Conservation (phyloP, 2,797 vertebrate species). For the Melanotaenia trifasciata region DNA sequence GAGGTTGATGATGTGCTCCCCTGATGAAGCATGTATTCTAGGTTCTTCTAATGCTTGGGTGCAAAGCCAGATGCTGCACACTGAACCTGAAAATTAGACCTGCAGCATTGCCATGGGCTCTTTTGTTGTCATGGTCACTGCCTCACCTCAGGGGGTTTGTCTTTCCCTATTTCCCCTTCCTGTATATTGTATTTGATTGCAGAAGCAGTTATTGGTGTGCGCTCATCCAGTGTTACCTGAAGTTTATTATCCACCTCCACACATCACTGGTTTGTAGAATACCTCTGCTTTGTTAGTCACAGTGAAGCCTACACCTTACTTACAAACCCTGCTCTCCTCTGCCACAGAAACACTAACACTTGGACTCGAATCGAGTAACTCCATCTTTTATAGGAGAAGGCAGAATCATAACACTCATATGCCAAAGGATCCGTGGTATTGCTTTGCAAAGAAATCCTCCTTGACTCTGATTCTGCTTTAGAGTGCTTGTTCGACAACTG, state of each 20-base stretch:
- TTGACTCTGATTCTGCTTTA: neutral
- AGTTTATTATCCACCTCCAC: neutral
- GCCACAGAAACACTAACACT: neutral
- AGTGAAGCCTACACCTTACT: neutral
- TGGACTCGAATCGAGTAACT: neutral
- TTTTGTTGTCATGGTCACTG: neutral
- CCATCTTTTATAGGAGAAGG: neutral
- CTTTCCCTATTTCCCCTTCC: neutral
- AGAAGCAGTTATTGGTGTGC: neutral
- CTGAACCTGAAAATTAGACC: neutral
- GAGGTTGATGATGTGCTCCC: neutral
- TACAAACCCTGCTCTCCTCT: neutral
- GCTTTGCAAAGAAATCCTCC: neutral
- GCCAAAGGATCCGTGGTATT: neutral
- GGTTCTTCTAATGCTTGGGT: neutral
- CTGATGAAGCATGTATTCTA: neutral
- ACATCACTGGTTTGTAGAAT: neutral
- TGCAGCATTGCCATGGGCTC: neutral
- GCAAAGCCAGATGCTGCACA: constrained; percentile 6
- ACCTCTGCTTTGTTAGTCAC: neutral
- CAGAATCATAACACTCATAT: neutral
- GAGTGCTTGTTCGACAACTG: neutral
- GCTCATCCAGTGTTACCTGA: neutral
- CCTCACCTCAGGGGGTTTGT: neutral
- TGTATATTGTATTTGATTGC: neutral